Base-by-base conservation (phyloP, 2,113 vertebrate genomes). In the Sinocyclocheilus anophthalmus region DNA sequence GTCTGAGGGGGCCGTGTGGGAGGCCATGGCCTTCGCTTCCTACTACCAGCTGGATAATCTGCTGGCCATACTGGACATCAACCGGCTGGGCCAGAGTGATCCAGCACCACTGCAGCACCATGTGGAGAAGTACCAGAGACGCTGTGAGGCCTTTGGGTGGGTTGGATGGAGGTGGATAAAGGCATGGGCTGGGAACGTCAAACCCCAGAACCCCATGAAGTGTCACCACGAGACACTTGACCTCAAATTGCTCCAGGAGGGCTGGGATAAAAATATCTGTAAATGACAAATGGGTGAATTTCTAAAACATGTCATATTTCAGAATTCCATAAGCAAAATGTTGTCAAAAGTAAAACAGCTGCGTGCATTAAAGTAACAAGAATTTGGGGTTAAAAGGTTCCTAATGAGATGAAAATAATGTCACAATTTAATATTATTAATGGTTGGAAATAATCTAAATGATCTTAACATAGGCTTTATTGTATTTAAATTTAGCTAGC, bases 1-100 rank as follows among this genome's bases (percentile, higher is more conserved):
- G 86, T 98, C 97, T 0, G 97, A 99, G 92, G 97, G 98, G 30
- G 96, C 97, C 1, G 96, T 99, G 79, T 99, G 97, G 97, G 97
- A 99, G 90, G 98, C 98, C 90, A 98, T 99, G 97, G 96, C 96
- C n/a, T 99, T 99, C 42, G 97, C 97, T 37, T 94, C 96, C 50
- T 93, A 96, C 91, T 99, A 99, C 92, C 97, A 97, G 88, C 94
- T 99, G 81, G 96, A 97, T 93, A 99, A 99, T 92, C 95, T 99
- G 0, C 93, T 97, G 84, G 98, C 97, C 91, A 96, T 99, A 89
- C 92, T 99, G 89, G 98, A 99, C 85, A 93, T 99, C 94, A 99
- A 99, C 95, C 97, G 97, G 30, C 95, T 99, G 83, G 97, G 97
- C 89, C 97, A 98, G 91, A 98, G 96, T n/a, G 97, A 99, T 85